Base-by-base conservation (phyloP, 2,888 invertebrate species). In the Drosophila niveifrons region DNA sequence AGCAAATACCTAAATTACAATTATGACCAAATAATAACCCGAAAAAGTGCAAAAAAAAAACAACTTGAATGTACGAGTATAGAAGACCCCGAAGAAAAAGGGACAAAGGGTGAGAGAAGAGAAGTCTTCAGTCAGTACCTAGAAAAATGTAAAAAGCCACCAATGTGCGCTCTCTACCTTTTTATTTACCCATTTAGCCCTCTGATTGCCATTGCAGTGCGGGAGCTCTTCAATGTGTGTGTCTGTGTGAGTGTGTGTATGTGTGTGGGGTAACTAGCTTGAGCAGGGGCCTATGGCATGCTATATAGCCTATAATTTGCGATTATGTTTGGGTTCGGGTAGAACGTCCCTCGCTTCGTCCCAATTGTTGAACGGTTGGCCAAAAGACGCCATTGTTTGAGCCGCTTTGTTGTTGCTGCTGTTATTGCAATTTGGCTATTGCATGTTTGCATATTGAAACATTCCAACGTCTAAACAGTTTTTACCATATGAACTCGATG, bases 11-110 rank as follows among this genome's bases (percentile, higher is more conserved):
- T 85, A 85, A 86, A 84, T 85, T 85, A 86, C 85, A 85, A 85
- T 85, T 85, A 85, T 84, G 84, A 76, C 81, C 85, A 85, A 81
- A 85, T 85, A 85, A 85, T 84, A 85, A 76, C 81, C 82, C 80
- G 68, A 84, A 84, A 85, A 83, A 85, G 80, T 72, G 70, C 63
- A 81, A 67, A 79, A 81, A 65, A 76, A 23, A 23, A 17, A 23
- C n/a, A 23, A 23, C 23, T 23, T 23, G 23, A 23, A 23, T 23
- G 23, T 23, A 23, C 23, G 23, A 23, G 23, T 23, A 23, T 23
- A 75, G n/a, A 52, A 41, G 17, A 62, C 11, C 31, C 58, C 46
- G 29, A 6, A 13, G 34, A 44, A 41, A 48, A 6, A 46, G 28
- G 46, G 36, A 4, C n/a, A 36, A n/a, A n/a, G n/a, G n/a, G 44